Evolutionary conservation across 2,797 vertebrate genomes (phyloP).

Genomic region (Cossypha dichroa): DNA sequence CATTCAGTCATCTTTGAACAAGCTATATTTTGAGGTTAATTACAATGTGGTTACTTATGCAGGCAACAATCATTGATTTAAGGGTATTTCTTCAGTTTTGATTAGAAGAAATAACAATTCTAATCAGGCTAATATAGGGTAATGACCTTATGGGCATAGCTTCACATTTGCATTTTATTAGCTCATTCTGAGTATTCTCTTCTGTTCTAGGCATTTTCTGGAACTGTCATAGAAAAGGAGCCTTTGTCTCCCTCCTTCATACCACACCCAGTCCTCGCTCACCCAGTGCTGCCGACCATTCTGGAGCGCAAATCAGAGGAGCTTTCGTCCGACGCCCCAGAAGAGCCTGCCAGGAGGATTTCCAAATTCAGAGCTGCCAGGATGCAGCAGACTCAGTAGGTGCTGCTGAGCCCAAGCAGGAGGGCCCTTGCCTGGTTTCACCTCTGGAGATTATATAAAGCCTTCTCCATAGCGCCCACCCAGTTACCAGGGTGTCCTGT

Average conservation of each 20-base stretch:
- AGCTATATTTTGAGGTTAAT: constrained; percentile 61
- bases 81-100: constrained; percentile 64
- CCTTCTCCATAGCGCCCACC: not conserved
- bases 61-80: constrained; percentile 49
- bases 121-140: constrained; percentile 41
- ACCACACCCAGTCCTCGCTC: constrained; percentile 83
- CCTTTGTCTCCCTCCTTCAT: constrained; percentile 79
- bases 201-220: constrained; percentile 90
- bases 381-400: constrained; percentile 85
- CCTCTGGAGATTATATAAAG: not conserved
- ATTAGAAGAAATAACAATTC: constrained; percentile 58
- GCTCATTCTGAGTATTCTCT: constrained; percentile 43
- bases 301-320: constrained; percentile 90
- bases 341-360: constrained; percentile 81
- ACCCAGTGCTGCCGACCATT: constrained; percentile 88
- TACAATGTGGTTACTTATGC: constrained; percentile 46
- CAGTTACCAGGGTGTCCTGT: not conserved
- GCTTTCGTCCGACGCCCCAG: constrained; percentile 71
- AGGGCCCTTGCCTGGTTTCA: not conserved
- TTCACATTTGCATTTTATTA: constrained; percentile 40
- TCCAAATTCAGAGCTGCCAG: constrained; percentile 96
- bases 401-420: not conserved
- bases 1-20: constrained; percentile 52
- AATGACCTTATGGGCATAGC: constrained; percentile 44
- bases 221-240: constrained; percentile 94